Base-by-base conservation (phyloP, 2,113 vertebrate species). In the Sylvilagus bachmani region DNA sequence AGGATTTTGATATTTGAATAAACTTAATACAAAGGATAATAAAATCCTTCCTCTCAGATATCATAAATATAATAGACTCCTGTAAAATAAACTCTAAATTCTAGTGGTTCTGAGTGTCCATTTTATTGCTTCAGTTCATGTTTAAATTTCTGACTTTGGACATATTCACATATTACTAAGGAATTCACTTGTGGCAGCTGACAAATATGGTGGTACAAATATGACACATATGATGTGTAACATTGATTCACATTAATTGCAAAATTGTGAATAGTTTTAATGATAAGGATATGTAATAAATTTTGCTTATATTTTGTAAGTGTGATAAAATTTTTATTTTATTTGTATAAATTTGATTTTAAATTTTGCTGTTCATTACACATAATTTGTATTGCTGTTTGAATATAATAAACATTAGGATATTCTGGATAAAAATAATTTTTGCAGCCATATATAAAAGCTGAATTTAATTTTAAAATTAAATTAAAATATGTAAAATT, bases 31-130 rank as follows among this genome's bases (percentile, higher is more conserved):
- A 93, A 90, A 69, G 14, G 0, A 49, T 22, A 69, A 77, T 70
- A 92, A 71, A 96, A 81, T 33, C 9, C 0, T 84, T 88, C 21
- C 0, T 62, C 10, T 70, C 55, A 66, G 31, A 66, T 86, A 67
- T 44, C 66, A 85, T 31, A 79, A 69, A 64, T 38, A 66, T 22
- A 92, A 55, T 88, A 64, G 27, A 71, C 77, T 94, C 10, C 70
- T 93, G 19, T 25, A 95, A 93, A 93, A 38, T 85, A 1, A 84
- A 84, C 61, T 38, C 64, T 61, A 55, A 77, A 88, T 66, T 95
- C 31, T 17, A 58, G 11, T 70, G 85, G 19, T 38, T 87, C 21
- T 81, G 36, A 92, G 11, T 70, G 31, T 53, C 61, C 31, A 77
- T 75, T 88, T 92, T 88, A 70, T 74, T 86, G 4, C 9, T 66